phyloP scores from a whole-genome alignment of 2,113 vertebrate species.

The Nasalis larvatus region DNA sequence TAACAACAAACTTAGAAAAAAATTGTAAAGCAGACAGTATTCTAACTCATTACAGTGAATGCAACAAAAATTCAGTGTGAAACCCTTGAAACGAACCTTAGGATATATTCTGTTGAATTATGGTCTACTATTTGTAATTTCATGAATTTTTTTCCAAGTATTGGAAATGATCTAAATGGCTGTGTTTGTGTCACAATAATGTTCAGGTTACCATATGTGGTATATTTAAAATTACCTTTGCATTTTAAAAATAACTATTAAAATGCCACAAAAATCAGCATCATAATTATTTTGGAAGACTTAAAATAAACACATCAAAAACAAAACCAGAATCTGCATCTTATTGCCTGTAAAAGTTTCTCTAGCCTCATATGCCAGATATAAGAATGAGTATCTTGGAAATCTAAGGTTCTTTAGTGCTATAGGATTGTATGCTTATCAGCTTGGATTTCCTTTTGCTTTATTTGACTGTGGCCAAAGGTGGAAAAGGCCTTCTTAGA shows the following conservation, averaged over 20 bases:
- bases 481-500: background rate
- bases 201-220: background rate
- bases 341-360: background rate
- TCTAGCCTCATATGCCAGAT: background rate
- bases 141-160: background rate
- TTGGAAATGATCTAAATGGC: background rate
- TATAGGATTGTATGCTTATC: background rate
- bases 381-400: background rate
- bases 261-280: background rate
- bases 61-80: background rate
- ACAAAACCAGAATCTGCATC: background rate
- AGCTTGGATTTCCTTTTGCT: background rate
- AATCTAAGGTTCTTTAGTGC: background rate
- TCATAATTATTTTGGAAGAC: conserved; percentile 6
- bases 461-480: background rate
- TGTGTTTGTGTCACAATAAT: background rate
- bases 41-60: conserved; percentile 22
- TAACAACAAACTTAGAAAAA: conserved; percentile 46
- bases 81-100: background rate
- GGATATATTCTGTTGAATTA: background rate
- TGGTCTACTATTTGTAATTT: background rate
- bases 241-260: background rate
- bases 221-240: background rate
- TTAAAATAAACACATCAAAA: background rate
- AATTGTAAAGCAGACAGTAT: conserved; percentile 60